Evolutionary conservation across 2,888 invertebrate genomes (phyloP).

Genomic region (Andrena flavipes): DNA sequence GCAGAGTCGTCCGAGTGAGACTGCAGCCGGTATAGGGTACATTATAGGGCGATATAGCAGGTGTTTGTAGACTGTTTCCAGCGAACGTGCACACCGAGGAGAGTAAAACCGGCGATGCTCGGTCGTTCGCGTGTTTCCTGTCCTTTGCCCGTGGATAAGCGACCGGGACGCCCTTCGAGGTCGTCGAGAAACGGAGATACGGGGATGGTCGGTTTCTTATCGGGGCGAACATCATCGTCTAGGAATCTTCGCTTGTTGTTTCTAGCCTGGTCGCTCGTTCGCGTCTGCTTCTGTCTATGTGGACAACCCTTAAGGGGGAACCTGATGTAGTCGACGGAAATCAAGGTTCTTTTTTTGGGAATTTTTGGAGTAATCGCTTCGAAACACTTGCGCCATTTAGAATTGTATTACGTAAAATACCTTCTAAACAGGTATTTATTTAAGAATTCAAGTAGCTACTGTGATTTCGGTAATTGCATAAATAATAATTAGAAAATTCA

Average conservation of each 20-base stretch:
- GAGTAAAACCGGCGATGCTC: constrained; percentile 23
- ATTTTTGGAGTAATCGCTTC: no score
- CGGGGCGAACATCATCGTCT: constrained; percentile 42
- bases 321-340: no score
- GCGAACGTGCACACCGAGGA: constrained; percentile 19
- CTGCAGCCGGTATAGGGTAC: constrained; percentile 39
- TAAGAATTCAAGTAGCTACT: no score
- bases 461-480: no score
- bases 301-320: constrained; percentile 15
- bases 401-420: no score
- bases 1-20: constrained; percentile 50
- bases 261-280: constrained; percentile 37
- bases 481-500: no score
- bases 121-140: constrained; percentile 23
- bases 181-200: constrained; percentile 34
- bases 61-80: constrained; percentile 54
- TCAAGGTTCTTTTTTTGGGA: no score
- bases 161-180: constrained; percentile 37
- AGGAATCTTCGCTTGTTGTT: constrained; percentile 33
- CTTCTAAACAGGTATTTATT: no score
- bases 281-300: constrained; percentile 8
- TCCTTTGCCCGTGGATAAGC: constrained; percentile 33
- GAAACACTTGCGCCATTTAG: no score
- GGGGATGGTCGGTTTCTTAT: constrained; percentile 50
- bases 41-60: constrained; percentile 58